Conservation (phyloP, 2,797 vertebrate species). For the Apogon talboti region DNA sequence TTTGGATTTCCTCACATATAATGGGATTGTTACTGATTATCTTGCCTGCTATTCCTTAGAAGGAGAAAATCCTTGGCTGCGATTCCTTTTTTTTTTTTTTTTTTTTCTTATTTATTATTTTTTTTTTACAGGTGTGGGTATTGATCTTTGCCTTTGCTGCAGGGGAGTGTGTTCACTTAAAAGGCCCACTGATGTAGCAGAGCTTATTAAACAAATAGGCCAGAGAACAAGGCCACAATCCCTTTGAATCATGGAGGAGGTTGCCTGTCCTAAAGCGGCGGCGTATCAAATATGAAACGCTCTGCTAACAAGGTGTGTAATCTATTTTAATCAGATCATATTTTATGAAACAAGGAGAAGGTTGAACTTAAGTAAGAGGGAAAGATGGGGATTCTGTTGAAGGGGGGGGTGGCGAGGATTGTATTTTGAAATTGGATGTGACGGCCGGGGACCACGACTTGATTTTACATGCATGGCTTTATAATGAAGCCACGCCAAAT, state of each 20-base stretch:
- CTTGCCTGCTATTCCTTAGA: constrained; percentile 32
- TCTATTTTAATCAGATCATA: constrained; percentile 83
- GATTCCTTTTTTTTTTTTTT: constrained; percentile 24
- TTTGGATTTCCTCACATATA: constrained; percentile 42
- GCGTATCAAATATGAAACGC: constrained; percentile 76
- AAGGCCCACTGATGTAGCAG: constrained; percentile 67
- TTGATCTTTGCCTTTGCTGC: constrained; percentile 78
- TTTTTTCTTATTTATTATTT: constrained; percentile 7
- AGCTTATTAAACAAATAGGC: constrained; percentile 82
- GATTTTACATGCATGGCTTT: constrained; percentile 78
- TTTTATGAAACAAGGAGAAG: constrained; percentile 79
- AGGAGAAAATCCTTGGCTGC: constrained; percentile 63
- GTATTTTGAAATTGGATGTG: constrained; percentile 81
- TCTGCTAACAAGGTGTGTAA: constrained; percentile 82
- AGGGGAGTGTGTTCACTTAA: constrained; percentile 73
- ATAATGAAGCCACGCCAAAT: constrained; percentile 77
- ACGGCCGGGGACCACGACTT: constrained; percentile 69
- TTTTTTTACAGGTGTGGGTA: constrained; percentile 65
- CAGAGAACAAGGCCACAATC: constrained; percentile 73
- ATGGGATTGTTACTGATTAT: constrained; percentile 47
- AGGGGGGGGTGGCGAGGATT: constrained; percentile 20
- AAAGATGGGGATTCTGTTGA: constrained; percentile 58
- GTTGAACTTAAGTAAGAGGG: constrained; percentile 67
- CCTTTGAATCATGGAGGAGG: constrained; percentile 73
- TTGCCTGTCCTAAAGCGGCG: constrained; percentile 53